These are phyloP conservation scores for Chamaea fasciata DNA, from an alignment of 2,113 vertebrate species.

Conservation along the genomic window DNA sequence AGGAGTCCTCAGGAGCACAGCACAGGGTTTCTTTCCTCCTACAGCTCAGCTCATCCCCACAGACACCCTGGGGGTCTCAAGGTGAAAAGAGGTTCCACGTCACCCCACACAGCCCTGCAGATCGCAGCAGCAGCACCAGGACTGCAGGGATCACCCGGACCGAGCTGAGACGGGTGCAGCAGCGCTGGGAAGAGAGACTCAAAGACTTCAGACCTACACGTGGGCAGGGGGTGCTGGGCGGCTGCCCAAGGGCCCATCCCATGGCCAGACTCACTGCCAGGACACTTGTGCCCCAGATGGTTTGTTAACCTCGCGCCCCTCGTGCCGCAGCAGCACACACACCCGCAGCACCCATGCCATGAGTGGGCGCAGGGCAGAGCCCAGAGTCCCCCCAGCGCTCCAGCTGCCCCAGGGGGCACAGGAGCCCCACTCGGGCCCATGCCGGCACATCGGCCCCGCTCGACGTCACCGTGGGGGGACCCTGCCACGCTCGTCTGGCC, in stretches of 20 bases:
- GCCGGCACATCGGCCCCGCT: not conserved
- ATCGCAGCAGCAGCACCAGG: not conserved
- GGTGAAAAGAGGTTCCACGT: rapidly evolving
- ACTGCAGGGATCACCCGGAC: rapidly evolving
- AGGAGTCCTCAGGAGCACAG: not conserved
- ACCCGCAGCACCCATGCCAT: rapidly evolving
- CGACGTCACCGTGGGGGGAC: not conserved
- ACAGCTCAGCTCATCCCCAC: not conserved
- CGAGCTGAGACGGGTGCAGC: rapidly evolving
- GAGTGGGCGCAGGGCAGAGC: not conserved
- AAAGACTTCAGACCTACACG: rapidly evolving
- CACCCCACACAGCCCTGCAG: not conserved
- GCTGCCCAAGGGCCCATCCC: rapidly evolving
- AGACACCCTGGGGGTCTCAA: rapidly evolving
- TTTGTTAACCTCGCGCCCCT: rapidly evolving
- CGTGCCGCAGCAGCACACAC: rapidly evolving
- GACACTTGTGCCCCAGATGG: rapidly evolving
- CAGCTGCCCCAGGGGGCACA: not conserved
- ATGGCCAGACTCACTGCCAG: rapidly evolving
- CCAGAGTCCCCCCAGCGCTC: not conserved
- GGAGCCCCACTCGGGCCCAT: not conserved
- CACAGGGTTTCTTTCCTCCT: rapidly evolving
- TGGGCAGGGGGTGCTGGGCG: not conserved
- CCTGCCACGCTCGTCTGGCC: constrained; percentile 26
- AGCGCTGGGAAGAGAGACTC: rapidly evolving